Conservation (phyloP, 2,113 vertebrate species). For the Ammodytes dubius region DNA sequence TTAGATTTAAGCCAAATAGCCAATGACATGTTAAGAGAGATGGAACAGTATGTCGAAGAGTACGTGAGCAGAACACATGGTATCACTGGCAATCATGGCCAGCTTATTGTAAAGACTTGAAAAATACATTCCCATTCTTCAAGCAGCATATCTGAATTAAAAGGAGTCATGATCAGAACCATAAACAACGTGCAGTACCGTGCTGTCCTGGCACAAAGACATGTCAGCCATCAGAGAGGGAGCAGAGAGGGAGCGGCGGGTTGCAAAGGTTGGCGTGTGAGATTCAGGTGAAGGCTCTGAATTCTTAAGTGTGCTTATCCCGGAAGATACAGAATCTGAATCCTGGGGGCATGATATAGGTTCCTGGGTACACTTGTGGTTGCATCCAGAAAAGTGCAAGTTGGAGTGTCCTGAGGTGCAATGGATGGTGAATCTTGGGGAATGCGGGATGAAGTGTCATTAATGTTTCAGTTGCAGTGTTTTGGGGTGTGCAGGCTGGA, state of each 20-base stretch:
- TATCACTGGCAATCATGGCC: neutral
- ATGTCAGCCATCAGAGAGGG: constrained; percentile 69
- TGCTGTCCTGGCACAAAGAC: constrained; percentile 76
- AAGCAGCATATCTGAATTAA: constrained; percentile 37
- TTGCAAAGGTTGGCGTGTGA: constrained; percentile 87
- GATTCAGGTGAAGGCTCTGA: constrained; percentile 66
- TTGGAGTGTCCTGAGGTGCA: neutral
- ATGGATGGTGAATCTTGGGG: neutral
- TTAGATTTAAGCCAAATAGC: constrained; percentile 34
- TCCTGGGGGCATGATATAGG: constrained; percentile 9
- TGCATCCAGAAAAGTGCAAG: neutral
- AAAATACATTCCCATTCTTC: constrained; percentile 15
- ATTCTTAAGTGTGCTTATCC: constrained; percentile 6
- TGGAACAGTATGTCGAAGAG: constrained; percentile 12
- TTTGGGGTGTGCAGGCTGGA: neutral
- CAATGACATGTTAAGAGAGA: neutral
- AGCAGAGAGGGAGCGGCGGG: constrained; percentile 83
- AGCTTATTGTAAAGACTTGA: constrained; percentile 14
- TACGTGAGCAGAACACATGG: neutral
- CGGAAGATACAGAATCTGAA: neutral
- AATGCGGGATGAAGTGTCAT: constrained; percentile 3
- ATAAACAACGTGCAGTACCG: constrained; percentile 75
- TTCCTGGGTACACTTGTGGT: constrained; percentile 7
- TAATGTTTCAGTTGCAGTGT: neutral
- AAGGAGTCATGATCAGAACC: constrained; percentile 29